Conservation (phyloP, 2,888 invertebrate species). For the Leucozona laternaria region DNA sequence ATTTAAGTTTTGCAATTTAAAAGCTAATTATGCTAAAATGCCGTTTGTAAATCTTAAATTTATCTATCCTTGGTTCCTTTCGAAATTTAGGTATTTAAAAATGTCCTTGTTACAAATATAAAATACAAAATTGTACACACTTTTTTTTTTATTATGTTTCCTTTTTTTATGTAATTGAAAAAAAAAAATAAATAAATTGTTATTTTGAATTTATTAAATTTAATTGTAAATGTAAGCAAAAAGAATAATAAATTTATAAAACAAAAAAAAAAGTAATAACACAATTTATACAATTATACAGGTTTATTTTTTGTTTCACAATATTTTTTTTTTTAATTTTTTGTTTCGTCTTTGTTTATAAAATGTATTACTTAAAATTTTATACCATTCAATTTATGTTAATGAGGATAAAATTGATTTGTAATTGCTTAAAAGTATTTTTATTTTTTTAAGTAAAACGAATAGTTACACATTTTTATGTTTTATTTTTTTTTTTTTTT, state of each 20-base stretch:
- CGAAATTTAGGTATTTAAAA: conserved; percentile 32
- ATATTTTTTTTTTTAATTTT: conserved; percentile 21
- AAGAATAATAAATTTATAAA: conserved; percentile 29
- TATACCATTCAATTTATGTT: conserved; percentile 48
- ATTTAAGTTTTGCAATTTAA: conserved; percentile 57
- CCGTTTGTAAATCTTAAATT: conserved; percentile 20
- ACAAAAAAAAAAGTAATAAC: conserved; percentile 10
- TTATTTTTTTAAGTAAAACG: conserved; percentile 20
- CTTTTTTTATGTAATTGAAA: conserved; percentile 3
- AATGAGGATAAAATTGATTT: conserved; percentile 31
- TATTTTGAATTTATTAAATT: conserved; percentile 69
- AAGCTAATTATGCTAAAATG: conserved; percentile 29
- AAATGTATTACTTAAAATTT: conserved; percentile 25
- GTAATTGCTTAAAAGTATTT: conserved; percentile 49
- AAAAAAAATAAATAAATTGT: conserved; percentile 26
- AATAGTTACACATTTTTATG: conserved; percentile 27
- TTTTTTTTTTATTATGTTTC: conserved; percentile 4
- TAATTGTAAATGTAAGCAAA: conserved; percentile 45
- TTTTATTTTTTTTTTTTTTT: conserved; percentile 8
- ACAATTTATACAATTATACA: not conserved
- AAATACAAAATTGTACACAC: conserved; percentile 9
- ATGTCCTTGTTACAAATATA: conserved; percentile 61
- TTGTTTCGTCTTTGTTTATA: conserved; percentile 25
- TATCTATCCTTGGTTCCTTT: conserved; percentile 65
- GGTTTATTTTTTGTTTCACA: conserved; percentile 39